A percentile compares a stretch with the other conserved stretches of the same genome.
phyloP scores from a whole-genome alignment of 2,888 invertebrate genomes.

The Andricus quercusramuli region DNA sequence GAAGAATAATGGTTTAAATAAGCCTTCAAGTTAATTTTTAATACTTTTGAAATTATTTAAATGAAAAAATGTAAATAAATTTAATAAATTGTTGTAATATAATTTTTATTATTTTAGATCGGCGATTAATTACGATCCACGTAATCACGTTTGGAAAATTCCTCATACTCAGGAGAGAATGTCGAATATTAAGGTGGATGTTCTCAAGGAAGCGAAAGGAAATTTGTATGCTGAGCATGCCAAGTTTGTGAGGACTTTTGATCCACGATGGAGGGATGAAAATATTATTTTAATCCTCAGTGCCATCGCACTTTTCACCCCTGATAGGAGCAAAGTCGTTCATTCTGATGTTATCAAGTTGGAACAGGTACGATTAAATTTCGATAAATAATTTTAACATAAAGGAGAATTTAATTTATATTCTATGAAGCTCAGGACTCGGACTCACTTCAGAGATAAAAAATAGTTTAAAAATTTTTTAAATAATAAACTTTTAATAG shows the following conservation, averaged over 20 bases:
- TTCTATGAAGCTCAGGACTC: no score
- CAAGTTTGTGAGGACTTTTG: slow-evolving; percentile 91
- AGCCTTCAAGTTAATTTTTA: no score
- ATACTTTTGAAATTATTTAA: no score
- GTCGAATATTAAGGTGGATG: slow-evolving; percentile 91
- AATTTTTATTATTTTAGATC: slow-evolving; percentile 78
- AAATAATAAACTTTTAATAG: no score
- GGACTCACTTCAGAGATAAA: no score
- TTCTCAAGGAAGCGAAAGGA: slow-evolving; percentile 94
- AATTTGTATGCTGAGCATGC: slow-evolving; percentile 94
- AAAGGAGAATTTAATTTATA: no score
- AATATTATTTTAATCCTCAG: slow-evolving; percentile 94
- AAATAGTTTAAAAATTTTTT: no score
- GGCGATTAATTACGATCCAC: slow-evolving; percentile 94
- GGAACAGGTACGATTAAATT: slow-evolving; percentile 84
- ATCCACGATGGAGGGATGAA: slow-evolving; percentile 93
- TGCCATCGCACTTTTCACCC: slow-evolving; percentile 94
- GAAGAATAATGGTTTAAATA: no score
- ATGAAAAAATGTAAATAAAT: no score
- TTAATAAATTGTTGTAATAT: no score
- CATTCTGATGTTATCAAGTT: slow-evolving; percentile 91
- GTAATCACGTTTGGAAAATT: slow-evolving; percentile 94
- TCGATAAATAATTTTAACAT: background rate
- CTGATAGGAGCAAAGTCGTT: slow-evolving; percentile 88
- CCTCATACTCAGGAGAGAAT: slow-evolving; percentile 89